Conservation (phyloP, 2,888 invertebrate genomes). For the Lissocephala sabroskyi region DNA sequence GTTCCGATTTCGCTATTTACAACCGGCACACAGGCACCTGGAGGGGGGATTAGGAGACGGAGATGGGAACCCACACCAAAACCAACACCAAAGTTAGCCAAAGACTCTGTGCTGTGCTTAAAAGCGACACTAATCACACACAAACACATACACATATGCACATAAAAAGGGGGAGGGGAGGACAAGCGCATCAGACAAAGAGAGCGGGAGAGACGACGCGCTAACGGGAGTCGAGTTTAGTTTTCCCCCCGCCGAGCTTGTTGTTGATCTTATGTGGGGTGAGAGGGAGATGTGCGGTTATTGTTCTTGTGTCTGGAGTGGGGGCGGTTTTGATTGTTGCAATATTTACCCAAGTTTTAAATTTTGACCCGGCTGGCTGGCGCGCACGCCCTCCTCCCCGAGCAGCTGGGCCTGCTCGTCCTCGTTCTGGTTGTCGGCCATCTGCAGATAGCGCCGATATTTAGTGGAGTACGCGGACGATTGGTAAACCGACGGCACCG, state of each 20-base stretch:
- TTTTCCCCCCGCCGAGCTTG: slow-evolving; percentile 33
- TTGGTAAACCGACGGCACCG: slow-evolving; percentile 76
- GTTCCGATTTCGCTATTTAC: no score
- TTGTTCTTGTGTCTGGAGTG: slow-evolving; percentile 17
- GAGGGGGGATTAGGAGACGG: no score
- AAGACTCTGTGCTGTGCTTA: no score
- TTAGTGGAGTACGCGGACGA: slow-evolving; percentile 62
- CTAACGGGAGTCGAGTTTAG: no score
- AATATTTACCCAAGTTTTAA: slow-evolving; percentile 96
- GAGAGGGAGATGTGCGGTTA: slow-evolving; percentile 19
- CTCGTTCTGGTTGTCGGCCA: slow-evolving; percentile 97
- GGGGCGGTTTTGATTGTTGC: slow-evolving; percentile 20
- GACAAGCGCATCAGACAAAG: no score
- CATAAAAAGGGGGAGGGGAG: no score
- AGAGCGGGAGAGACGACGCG: no score
- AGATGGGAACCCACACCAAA: no score
- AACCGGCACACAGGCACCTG: no score
- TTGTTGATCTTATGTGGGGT: slow-evolving; percentile 16
- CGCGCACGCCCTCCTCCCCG: slow-evolving; percentile 96
- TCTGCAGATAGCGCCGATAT: slow-evolving; percentile 79
- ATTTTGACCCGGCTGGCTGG: slow-evolving; percentile 86
- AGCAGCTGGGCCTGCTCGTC: slow-evolving; percentile 96
- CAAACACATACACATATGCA: no score
- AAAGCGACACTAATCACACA: no score
- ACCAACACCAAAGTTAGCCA: no score